Evolutionary conservation across 1,140 invertebrate species (phyloP).

Genomic region (Zaprionus taronus): DNA sequence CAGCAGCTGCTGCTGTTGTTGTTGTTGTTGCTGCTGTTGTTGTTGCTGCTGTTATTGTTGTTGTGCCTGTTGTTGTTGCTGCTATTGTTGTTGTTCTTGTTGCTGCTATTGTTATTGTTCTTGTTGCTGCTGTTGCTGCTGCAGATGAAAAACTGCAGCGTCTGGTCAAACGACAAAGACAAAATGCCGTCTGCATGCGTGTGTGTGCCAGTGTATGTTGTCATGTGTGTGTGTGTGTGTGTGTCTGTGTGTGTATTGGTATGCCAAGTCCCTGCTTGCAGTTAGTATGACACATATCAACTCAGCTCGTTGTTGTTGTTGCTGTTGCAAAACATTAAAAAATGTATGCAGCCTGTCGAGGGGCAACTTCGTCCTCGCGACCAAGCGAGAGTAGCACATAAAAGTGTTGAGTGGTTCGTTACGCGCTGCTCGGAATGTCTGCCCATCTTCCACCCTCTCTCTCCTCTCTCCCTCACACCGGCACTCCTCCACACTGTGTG

Average conservation of each 20-base stretch:
- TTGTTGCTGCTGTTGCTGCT: conserved; percentile 9
- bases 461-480: not conserved
- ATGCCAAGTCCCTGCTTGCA: not conserved
- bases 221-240: not conserved
- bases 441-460: not conserved
- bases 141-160: conserved; percentile 18
- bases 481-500: not conserved
- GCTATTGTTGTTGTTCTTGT: not conserved
- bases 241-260: conserved; percentile 1
- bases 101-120: conserved; percentile 7
- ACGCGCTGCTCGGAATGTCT: conserved; percentile 27
- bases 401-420: conserved; percentile 59
- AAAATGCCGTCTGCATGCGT: conserved; percentile 4
- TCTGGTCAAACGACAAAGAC: conserved; percentile 15
- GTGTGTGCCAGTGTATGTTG: not conserved
- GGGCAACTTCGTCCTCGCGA: not conserved
- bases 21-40: not conserved
- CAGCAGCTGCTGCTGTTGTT: conserved; percentile 39
- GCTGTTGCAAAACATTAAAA: conserved; percentile 64
- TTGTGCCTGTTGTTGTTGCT: conserved; percentile 4
- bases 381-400: conserved; percentile 18
- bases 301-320: conserved; percentile 15
- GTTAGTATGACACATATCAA: conserved; percentile 3
- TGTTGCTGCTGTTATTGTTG: too few species aligned
- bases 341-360: conserved; percentile 64